Evolutionary conservation across 2,797 vertebrate species (phyloP).

Genomic region (Zalophus californianus): DNA sequence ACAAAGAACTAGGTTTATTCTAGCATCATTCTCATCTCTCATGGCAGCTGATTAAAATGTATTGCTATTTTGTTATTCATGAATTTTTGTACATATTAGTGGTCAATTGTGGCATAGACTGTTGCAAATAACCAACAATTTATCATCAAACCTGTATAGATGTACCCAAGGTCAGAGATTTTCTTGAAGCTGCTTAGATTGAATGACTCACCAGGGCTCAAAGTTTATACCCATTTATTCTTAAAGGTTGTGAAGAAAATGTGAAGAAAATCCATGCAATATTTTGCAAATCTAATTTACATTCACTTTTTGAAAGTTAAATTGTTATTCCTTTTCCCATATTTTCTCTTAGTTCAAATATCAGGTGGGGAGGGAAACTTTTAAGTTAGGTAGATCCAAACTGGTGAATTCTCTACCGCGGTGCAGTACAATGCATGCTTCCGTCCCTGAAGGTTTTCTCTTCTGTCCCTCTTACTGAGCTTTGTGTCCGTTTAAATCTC

Average conservation of each 20-base stretch:
- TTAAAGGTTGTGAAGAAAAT: neutral
- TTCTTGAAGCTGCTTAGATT: neutral
- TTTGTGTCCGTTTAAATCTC: neutral
- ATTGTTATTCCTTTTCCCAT: neutral
- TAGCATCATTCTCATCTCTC: neutral
- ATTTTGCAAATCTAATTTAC: neutral
- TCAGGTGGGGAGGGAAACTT: neutral
- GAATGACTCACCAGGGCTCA: neutral
- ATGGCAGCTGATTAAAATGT: neutral
- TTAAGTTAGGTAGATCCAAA: neutral
- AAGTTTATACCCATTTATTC: neutral
- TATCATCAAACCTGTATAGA: neutral
- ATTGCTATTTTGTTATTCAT: neutral
- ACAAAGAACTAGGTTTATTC: neutral
- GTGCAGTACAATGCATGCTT: neutral
- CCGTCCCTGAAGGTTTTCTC: neutral
- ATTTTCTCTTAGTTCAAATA: neutral
- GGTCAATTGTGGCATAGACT: neutral
- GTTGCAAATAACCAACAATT: slow-evolving; percentile 18
- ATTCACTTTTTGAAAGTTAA: neutral
- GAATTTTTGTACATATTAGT: neutral
- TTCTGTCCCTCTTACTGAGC: neutral
- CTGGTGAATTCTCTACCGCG: neutral
- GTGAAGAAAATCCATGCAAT: neutral
- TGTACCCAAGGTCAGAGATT: neutral